These are phyloP conservation scores for Uria lomvia DNA, from an alignment of 2,113 vertebrate genomes.

Conservation along the genomic window DNA sequence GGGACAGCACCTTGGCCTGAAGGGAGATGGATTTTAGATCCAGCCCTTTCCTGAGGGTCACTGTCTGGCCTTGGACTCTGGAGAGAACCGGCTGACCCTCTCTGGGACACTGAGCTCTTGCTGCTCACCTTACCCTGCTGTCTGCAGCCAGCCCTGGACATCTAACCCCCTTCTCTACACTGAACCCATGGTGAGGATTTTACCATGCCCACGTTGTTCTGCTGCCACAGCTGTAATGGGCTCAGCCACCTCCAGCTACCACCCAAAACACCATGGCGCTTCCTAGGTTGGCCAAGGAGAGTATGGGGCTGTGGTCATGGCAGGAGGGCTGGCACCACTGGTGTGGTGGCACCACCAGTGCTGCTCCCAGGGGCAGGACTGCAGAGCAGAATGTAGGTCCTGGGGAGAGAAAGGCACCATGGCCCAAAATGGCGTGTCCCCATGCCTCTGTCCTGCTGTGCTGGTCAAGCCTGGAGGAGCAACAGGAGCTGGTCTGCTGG, in stretches of 20 bases:
- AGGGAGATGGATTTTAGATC: not conserved
- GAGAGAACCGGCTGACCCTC: not conserved
- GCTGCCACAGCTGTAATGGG: not conserved
- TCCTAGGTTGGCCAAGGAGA: not conserved
- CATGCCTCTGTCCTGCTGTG: not conserved
- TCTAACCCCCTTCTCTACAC: not conserved
- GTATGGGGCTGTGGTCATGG: not conserved
- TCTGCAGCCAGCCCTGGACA: not conserved
- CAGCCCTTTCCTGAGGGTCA: not conserved
- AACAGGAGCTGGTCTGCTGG: not conserved
- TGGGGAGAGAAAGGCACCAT: not conserved
- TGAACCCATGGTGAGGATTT: not conserved
- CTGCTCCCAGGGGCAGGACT: not conserved
- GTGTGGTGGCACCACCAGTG: not conserved
- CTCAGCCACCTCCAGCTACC: not conserved
- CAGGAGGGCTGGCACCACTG: not conserved
- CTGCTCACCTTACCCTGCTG: not conserved
- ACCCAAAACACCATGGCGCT: not conserved
- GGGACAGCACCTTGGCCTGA: not conserved
- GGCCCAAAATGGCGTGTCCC: not conserved
- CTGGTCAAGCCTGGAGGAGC: not conserved
- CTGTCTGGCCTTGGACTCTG: not conserved
- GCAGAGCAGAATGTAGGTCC: not conserved
- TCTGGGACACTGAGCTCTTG: not conserved
- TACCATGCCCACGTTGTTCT: not conserved